A percentile compares a stretch with the other conserved stretches of the same genome.
Conservation (phyloP, 1,140 invertebrate genomes). For the Helicoverpa zea region DNA sequence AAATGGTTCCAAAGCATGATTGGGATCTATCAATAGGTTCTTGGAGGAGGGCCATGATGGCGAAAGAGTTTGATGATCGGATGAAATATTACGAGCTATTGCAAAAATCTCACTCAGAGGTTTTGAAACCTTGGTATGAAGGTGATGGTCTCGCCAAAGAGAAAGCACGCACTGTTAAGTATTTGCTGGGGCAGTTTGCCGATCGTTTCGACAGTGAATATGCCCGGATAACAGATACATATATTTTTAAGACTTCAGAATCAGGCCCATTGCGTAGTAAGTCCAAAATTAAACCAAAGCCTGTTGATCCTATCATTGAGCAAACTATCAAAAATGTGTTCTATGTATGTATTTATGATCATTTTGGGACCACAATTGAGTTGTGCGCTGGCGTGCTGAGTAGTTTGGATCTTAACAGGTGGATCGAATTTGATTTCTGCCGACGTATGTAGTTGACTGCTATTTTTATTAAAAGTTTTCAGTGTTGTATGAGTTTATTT, state of each 20-base stretch:
- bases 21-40: slow-evolving; percentile 77
- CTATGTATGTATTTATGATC: slow-evolving; percentile 69
- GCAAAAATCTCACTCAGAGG: slow-evolving; percentile 65
- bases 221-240: slow-evolving; percentile 35
- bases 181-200: slow-evolving; percentile 68
- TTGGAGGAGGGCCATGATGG: slow-evolving; percentile 76
- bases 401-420: slow-evolving; percentile 76
- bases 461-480: neutral
- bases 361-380: slow-evolving; percentile 68
- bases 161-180: slow-evolving; percentile 69
- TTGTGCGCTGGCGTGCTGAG: slow-evolving; percentile 71
- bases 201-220: slow-evolving; percentile 72
- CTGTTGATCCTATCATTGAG: slow-evolving; percentile 41
- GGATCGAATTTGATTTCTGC: slow-evolving; percentile 81
- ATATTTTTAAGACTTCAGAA: neutral
- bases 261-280: neutral
- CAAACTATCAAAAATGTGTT: slow-evolving; percentile 66
- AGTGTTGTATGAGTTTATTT: neutral
- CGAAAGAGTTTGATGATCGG: slow-evolving; percentile 75
- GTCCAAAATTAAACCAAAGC: neutral
- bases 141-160: slow-evolving; percentile 64
- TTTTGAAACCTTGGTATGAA: slow-evolving; percentile 77
- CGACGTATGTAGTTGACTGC: slow-evolving; percentile 1
- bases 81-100: slow-evolving; percentile 76
- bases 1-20: slow-evolving; percentile 65